Evolutionary conservation across 2,888 invertebrate genomes (phyloP).

Genomic region (Tinea semifulvella): DNA sequence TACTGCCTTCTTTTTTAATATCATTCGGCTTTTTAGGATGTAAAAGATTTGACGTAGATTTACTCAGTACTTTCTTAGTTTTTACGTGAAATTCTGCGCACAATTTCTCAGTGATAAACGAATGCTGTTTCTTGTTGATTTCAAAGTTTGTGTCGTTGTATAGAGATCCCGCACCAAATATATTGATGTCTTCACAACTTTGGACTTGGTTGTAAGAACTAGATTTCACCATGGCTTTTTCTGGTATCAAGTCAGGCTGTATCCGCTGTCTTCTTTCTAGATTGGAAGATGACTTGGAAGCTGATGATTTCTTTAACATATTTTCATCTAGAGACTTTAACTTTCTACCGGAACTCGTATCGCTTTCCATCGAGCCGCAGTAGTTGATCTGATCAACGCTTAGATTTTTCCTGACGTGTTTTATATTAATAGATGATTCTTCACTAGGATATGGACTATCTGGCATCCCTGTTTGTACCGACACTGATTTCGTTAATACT

Average conservation of each 20-base stretch:
- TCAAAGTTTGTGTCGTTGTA: constrained; percentile 66
- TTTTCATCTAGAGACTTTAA: constrained; percentile 58
- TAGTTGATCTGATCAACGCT: constrained; percentile 64
- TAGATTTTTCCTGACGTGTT: constrained; percentile 56
- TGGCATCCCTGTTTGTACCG: constrained; percentile 61
- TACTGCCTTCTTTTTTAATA: constrained; percentile 52
- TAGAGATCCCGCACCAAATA: constrained; percentile 64
- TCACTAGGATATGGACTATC: constrained; percentile 46
- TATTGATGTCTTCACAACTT: constrained; percentile 62
- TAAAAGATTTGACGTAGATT: constrained; percentile 70
- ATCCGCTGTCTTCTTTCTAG: constrained; percentile 60
- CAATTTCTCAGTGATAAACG: constrained; percentile 73
- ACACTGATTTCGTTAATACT: constrained; percentile 58
- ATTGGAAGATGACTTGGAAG: constrained; percentile 53
- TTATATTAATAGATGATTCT: constrained; percentile 52
- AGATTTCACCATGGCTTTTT: constrained; percentile 56
- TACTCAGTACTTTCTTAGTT: constrained; percentile 71
- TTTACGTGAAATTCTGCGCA: constrained; percentile 78
- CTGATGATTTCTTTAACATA: constrained; percentile 56
- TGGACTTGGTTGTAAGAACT: constrained; percentile 63
- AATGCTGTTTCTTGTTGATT: constrained; percentile 66
- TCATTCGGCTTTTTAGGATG: constrained; percentile 66
- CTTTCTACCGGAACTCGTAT: constrained; percentile 57
- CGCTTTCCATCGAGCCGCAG: constrained; percentile 61
- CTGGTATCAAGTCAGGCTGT: constrained; percentile 61